Conservation (phyloP, 2,113 vertebrate genomes). For the Corydoras sp. region DNA sequence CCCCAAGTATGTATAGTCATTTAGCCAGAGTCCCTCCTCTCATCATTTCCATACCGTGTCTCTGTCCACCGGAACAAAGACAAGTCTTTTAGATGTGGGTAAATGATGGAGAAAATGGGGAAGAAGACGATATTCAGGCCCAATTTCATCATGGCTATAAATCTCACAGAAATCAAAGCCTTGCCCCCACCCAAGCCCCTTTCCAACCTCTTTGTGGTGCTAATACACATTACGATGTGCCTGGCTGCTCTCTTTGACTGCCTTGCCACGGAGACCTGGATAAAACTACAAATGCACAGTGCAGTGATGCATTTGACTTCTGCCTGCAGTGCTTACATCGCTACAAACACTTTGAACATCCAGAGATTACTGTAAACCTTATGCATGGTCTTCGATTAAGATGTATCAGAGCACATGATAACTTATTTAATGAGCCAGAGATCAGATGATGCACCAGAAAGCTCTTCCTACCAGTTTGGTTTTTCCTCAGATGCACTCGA, state of each 20-base stretch:
- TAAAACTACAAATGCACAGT: constrained; percentile 65
- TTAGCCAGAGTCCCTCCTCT: too few species aligned
- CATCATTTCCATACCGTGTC: constrained; percentile 58
- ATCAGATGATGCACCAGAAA: constrained; percentile 21
- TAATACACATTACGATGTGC: constrained; percentile 69
- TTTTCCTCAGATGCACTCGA: constrained; percentile 1
- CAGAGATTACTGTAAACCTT: too few species aligned
- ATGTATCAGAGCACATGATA: too few species aligned
- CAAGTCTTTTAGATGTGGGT: constrained; percentile 60
- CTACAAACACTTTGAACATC: constrained; percentile 9
- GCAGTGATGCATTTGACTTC: constrained; percentile 59
- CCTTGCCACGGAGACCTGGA: constrained; percentile 49
- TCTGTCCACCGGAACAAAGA: constrained; percentile 49
- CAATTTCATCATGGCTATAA: constrained; percentile 70
- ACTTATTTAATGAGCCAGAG: not conserved
- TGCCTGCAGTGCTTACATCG: constrained; percentile 55
- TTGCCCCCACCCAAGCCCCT: constrained; percentile 43
- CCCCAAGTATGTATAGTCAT: too few species aligned
- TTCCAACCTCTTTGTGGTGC: constrained; percentile 65
- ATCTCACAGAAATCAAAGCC: constrained; percentile 72
- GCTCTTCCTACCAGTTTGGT: constrained; percentile 13
- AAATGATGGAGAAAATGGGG: constrained; percentile 63
- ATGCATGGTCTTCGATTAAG: not conserved
- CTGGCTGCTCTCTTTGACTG: constrained; percentile 69
- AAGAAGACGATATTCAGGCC: constrained; percentile 57